Conservation (phyloP, 2,888 invertebrate species). For the Odontothrips loti region DNA sequence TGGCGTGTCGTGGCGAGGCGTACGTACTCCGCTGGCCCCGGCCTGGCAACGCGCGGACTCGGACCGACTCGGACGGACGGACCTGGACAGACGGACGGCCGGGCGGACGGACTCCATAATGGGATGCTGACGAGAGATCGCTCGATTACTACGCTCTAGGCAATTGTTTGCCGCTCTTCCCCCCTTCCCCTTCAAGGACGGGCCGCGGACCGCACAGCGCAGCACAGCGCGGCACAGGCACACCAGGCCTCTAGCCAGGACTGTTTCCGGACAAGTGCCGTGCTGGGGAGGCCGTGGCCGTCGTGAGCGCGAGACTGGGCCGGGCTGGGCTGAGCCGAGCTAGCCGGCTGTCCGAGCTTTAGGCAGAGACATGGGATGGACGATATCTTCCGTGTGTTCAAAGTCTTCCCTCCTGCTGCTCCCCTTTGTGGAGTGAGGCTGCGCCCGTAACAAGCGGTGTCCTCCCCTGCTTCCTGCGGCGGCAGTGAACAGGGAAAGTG, state of each 20-base stretch:
- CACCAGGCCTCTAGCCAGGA: too few relatives aligned
- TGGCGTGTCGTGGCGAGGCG: not conserved
- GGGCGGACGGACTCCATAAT: not conserved
- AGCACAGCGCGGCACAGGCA: not conserved
- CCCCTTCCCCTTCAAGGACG: not conserved
- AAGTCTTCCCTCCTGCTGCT: too few relatives aligned
- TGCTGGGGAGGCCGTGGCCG: too few relatives aligned
- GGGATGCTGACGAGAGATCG: not conserved
- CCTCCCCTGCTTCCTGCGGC: too few relatives aligned
- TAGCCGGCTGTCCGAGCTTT: too few relatives aligned
- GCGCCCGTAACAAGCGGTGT: too few relatives aligned
- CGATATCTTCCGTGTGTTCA: too few relatives aligned
- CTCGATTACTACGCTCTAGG: slow-evolving; percentile 5
- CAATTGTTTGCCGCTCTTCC: not conserved
- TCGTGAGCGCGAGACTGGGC: not conserved
- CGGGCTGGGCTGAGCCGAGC: not conserved
- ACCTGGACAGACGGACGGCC: not conserved
- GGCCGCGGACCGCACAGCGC: not conserved
- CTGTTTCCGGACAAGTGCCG: too few relatives aligned
- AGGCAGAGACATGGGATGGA: too few relatives aligned
- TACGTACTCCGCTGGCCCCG: not conserved
- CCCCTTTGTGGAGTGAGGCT: too few relatives aligned
- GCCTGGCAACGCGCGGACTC: not conserved
- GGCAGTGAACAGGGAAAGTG: too few relatives aligned
- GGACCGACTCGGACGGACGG: not conserved